phyloP scores from a whole-genome alignment of 2,888 invertebrate species.

The Coelopa pilipes region DNA sequence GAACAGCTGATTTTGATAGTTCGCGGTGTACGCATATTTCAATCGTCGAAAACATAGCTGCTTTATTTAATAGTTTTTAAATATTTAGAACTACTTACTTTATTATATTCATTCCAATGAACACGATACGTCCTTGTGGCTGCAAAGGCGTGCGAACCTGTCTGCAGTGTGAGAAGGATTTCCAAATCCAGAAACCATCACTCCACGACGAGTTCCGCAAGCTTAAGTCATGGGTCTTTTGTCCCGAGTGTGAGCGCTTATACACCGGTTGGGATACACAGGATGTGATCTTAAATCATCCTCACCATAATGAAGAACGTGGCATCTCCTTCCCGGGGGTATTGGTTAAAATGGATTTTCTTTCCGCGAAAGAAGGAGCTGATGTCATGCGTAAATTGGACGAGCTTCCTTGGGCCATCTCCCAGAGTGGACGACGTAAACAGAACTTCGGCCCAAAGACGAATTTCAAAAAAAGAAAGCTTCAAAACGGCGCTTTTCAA shows the following conservation, averaged over 20 bases:
- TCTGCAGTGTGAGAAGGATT: constrained; percentile 82
- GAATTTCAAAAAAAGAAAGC: constrained; percentile 94
- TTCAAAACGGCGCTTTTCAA: constrained; percentile 79
- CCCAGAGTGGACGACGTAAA: constrained; percentile 96
- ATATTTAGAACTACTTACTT: too few species aligned
- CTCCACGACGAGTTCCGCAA: constrained; percentile 65
- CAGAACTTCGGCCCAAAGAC: constrained; percentile 99
- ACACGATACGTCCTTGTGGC: constrained; percentile 77
- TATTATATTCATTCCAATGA: constrained; percentile 50
- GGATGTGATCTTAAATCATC: constrained; percentile 73
- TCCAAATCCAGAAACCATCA: constrained; percentile 68
- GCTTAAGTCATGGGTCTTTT: constrained; percentile 77
- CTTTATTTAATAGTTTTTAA: too few species aligned
- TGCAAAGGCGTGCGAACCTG: constrained; percentile 92
- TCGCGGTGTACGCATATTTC: too few species aligned
- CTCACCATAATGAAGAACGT: constrained; percentile 69
- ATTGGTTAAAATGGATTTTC: constrained; percentile 77
- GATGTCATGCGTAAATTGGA: constrained; percentile 78
- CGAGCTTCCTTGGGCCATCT: constrained; percentile 84
- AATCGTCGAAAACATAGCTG: too few species aligned
- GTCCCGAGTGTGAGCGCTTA: constrained; percentile 78
- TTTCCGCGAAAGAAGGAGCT: constrained; percentile 77
- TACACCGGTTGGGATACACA: constrained; percentile 79
- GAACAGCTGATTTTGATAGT: too few species aligned
- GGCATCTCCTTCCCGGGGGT: constrained; percentile 72